These are phyloP conservation scores for Panulirus ornatus DNA, from an alignment of 1,140 invertebrate genomes.

Conservation along the genomic window DNA sequence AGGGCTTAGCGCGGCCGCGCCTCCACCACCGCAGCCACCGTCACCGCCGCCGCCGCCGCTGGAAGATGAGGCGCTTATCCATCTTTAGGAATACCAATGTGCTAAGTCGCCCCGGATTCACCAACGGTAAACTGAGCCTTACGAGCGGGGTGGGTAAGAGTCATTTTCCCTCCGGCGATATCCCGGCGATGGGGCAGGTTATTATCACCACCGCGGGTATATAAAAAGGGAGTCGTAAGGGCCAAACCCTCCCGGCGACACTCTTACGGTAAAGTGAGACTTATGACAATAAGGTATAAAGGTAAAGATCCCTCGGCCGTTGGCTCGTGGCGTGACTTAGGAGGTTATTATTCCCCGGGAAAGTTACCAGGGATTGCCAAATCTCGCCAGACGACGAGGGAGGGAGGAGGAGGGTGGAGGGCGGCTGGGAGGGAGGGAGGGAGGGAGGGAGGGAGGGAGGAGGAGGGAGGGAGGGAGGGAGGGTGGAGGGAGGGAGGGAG, in stretches of 20 bases:
- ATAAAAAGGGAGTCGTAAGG: not conserved
- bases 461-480: not conserved
- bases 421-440: not conserved
- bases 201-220: slow-evolving; percentile 30
- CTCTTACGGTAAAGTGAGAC: not conserved
- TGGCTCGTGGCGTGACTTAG: not conserved
- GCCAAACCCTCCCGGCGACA: not conserved
- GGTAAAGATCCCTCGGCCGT: not conserved
- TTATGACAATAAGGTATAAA: not conserved
- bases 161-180: not conserved
- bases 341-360: slow-evolving; percentile 13
- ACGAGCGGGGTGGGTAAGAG: not conserved
- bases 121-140: slow-evolving; percentile 28
- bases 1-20: slow-evolving; percentile 28
- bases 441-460: not conserved
- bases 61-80: slow-evolving; percentile 54
- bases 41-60: slow-evolving; percentile 23
- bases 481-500: not conserved
- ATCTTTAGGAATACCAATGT: slow-evolving; percentile 50
- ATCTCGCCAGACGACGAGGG: no score
- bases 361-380: no score
- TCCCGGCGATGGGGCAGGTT: slow-evolving; percentile 14
- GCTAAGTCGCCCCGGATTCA: slow-evolving; percentile 10
- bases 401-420: no score
- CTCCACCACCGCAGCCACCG: no score